These are phyloP conservation scores for Seira ritae DNA, from an alignment of 2,888 invertebrate species.

Conservation along the genomic window DNA sequence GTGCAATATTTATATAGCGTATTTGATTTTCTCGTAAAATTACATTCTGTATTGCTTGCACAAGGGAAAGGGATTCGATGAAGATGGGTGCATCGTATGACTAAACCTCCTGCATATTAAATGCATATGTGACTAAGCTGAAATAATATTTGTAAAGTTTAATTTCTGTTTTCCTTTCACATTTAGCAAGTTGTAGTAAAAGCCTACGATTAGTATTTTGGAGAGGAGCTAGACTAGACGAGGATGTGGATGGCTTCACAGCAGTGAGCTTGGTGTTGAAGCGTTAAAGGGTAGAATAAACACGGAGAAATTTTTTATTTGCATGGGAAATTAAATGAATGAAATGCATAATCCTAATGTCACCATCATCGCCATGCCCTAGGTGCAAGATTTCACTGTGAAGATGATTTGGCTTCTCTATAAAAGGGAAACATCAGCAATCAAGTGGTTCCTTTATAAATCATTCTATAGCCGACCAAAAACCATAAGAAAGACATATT, in stretches of 20 bases:
- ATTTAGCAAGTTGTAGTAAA: too few species aligned
- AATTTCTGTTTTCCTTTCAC: too few species aligned
- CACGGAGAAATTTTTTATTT: conserved; percentile 14
- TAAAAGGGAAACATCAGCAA: not conserved
- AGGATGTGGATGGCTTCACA: not conserved
- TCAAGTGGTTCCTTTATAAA: not conserved
- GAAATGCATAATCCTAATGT: not conserved
- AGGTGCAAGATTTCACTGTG: too few species aligned
- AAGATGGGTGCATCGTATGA: not conserved
- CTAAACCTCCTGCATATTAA: too few species aligned
- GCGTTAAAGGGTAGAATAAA: conserved; percentile 45
- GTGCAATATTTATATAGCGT: not conserved
- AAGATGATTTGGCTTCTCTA: too few species aligned
- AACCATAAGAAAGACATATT: not conserved
- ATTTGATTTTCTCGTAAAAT: not conserved
- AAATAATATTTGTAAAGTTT: too few species aligned
- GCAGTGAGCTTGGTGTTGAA: conserved; percentile 32
- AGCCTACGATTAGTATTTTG: too few species aligned
- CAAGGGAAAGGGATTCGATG: not conserved
- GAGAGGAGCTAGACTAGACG: too few species aligned
- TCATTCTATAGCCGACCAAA: not conserved
- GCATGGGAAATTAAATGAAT: conserved; percentile 7
- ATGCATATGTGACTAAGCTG: too few species aligned
- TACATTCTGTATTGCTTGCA: not conserved
- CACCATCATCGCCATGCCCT: too few species aligned